Conservation (phyloP, 1,140 invertebrate genomes). For the Paralvinella palmiformis region DNA sequence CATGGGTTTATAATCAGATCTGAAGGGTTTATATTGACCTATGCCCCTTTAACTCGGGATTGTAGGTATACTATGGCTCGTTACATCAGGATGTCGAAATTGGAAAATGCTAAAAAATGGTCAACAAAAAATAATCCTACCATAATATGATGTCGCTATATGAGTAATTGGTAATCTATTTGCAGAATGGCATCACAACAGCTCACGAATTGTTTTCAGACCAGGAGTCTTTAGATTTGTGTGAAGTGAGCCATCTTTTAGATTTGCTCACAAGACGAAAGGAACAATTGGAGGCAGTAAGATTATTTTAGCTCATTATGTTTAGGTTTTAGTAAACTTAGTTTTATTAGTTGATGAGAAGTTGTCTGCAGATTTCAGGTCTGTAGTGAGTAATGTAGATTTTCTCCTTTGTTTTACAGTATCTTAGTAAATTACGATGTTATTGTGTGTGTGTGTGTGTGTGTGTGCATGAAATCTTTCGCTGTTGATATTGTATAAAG, state of each 20-base stretch:
- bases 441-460: not conserved
- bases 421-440: not conserved
- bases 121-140: too few species aligned
- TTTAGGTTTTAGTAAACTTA: not conserved
- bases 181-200: not conserved
- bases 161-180: too few species aligned
- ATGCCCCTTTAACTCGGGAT: too few species aligned
- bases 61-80: too few species aligned
- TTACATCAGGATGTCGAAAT: too few species aligned
- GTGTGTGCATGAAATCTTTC: not conserved
- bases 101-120: too few species aligned
- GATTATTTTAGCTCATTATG: not conserved
- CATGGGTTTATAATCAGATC: too few species aligned
- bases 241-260: constrained; percentile 69
- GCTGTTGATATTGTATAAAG: not conserved
- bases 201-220: not conserved
- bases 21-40: too few species aligned
- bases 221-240: constrained; percentile 58
- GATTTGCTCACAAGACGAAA: constrained; percentile 73
- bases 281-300: constrained; percentile 63
- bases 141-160: too few species aligned
- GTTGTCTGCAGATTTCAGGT: not conserved
- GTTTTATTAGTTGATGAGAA: too few species aligned
- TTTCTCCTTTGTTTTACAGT: not conserved
- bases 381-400: not conserved